Percentiles rank a stretch among this genome's conserved stretches.
phyloP scores from a whole-genome alignment of 2,888 invertebrate species.

The Micoletzkya japonica region DNA sequence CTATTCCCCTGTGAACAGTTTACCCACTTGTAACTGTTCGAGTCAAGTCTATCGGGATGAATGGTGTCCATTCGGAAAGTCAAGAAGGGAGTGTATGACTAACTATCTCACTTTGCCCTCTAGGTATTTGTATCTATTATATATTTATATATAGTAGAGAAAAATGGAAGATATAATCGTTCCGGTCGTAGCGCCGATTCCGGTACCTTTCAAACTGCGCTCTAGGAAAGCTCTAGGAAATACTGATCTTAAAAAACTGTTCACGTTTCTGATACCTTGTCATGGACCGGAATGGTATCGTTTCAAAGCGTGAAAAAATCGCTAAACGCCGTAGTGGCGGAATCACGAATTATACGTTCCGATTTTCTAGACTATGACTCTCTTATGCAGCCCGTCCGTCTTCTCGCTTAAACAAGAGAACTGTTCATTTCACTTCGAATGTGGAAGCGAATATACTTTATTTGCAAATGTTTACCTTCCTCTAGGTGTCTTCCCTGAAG shows the following conservation, averaged over 20 bases:
- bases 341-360: background rate
- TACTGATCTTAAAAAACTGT: no score
- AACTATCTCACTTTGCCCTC: constrained; percentile 16
- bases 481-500: constrained; percentile 19
- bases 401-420: constrained; percentile 8
- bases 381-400: constrained; percentile 17
- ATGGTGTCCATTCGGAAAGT: constrained; percentile 19
- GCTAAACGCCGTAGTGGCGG: background rate
- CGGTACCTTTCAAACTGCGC: background rate
- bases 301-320: no score
- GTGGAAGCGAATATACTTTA: constrained; percentile 13
- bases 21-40: constrained; percentile 5
- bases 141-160: background rate
- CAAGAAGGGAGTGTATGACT: constrained; percentile 1
- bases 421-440: constrained; percentile 25
- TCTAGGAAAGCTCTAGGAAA: no score
- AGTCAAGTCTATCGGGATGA: background rate
- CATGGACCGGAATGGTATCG: no score
- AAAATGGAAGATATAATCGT: no score
- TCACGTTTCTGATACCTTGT: background rate
- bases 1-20: no score
- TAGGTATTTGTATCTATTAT: background rate
- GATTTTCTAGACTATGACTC: no score
- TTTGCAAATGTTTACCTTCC: constrained; percentile 22
- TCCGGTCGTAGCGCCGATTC: no score